Evolutionary conservation across 2,113 vertebrate genomes (phyloP), one percentile per base, ranked within the genome.

Genomic region (Varanus salvator): DNA sequence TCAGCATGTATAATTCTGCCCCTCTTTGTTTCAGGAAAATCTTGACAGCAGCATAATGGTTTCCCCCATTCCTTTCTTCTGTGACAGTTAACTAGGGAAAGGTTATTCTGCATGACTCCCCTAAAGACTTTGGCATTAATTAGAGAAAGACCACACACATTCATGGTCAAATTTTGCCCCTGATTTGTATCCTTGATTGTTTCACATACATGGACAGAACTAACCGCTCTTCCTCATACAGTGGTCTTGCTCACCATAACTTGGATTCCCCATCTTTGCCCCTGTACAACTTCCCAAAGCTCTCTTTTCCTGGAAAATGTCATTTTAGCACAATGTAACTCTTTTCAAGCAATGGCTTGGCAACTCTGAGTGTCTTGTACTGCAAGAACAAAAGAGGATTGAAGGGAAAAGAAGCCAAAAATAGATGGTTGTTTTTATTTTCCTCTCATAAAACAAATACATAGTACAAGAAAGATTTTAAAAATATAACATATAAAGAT

Each of bases 1-100:
- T 93, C 92, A 91, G 93, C 94, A 97, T 92, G 90, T 84, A 87
- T 95, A 96, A 96, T 96, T 97, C 93, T 93, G 75, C 84, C 91
- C 86, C 71, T 95, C 91, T 94, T 93, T 97, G 95, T 96, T 96
- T 96, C 94, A 91, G 60, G 57, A 72, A 96, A 94, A 90, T 92
- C 92, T 92, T 91, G 95, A 94, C 93, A 95, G 91, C 52, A 94
- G 92, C 95, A 96, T 92, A 97, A 96, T 87, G 92, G 87, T 93
- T 94, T 89, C 93, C 95, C 93, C 93, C 52, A 89, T 86, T 90
- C 95, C 93, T 96, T 96, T 95, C 93, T 95, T 93, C 76, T 92
- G 64, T 9, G 76, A 77, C 93, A 92, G 87, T 93, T 95, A 95
- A 95, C 93, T 90, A 93, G 60, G 52, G 76, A 95, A 80, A 96